These are phyloP conservation scores for Gobiocypris rarus DNA, from an alignment of 2,113 vertebrate species.

Conservation along the genomic window DNA sequence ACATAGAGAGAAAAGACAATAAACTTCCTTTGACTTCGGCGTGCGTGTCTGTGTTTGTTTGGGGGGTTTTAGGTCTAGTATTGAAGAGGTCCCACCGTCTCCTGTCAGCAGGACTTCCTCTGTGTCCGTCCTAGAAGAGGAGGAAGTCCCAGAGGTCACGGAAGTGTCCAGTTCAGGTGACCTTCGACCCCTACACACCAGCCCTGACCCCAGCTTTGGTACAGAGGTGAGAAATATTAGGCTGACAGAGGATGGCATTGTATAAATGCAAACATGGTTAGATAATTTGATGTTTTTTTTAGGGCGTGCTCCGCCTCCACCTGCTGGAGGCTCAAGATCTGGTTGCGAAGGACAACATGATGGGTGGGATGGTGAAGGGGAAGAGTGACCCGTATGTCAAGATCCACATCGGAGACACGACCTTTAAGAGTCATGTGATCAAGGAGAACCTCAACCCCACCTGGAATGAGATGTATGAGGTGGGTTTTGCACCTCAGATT, in stretches of 20 bases:
- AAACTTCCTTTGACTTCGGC: not conserved
- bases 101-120: slow-evolving; percentile 65
- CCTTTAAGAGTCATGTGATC: slow-evolving; percentile 84
- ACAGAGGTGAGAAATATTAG: slow-evolving; percentile 67
- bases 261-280: not conserved
- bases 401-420: slow-evolving; percentile 73
- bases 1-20: not conserved
- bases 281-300: not conserved
- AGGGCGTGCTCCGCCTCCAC: slow-evolving; percentile 88
- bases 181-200: slow-evolving; percentile 64
- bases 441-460: slow-evolving; percentile 80
- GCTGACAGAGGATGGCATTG: not conserved
- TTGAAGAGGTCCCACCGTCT: slow-evolving; percentile 61
- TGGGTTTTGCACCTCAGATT: slow-evolving; percentile 52
- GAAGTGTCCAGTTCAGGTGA: slow-evolving; percentile 44
- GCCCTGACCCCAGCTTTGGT: slow-evolving; percentile 66
- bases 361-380: slow-evolving; percentile 85
- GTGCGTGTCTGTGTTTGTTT: slow-evolving; percentile 28
- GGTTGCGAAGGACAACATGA: slow-evolving; percentile 87
- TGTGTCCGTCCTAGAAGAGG: slow-evolving; percentile 48
- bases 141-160: slow-evolving; percentile 22
- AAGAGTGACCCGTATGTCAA: slow-evolving; percentile 92
- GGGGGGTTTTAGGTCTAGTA: slow-evolving; percentile 61
- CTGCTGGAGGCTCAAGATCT: slow-evolving; percentile 86
- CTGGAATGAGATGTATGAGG: slow-evolving; percentile 91